Base-by-base conservation (phyloP, 2,888 invertebrate species). In the Orthosia cruda region DNA sequence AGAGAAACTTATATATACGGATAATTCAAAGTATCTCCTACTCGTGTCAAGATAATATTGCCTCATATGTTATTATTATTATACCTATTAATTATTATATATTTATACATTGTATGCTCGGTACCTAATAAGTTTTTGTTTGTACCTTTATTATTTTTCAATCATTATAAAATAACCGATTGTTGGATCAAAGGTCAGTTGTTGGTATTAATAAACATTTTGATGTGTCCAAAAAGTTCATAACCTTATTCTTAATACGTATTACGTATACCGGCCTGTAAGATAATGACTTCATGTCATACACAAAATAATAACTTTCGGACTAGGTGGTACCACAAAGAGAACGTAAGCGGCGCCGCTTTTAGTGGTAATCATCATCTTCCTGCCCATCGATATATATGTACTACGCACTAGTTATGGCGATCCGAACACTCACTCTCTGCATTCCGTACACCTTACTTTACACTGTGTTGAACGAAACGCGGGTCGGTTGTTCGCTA, bases 151-250 rank as follows among this genome's bases (percentile, higher is more conserved):
- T 15, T 18, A 18, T 49, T 63, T 26, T 50, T 69, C 45, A 79
- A 58, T 71, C 71, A 74, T 16, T 70, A 55, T 78, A 20, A 26
- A 74, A 70, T 71, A 52, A 71, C 32, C 23, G 74, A 74, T 74
- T 79, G 58, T 47, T 13, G 45, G 79, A n/a, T 71, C 80, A 71
- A 23, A 23, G 80, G 74, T 79, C 80, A 79, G n/a, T 45, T 7
- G 18, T 18, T 4, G 23, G 15, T 73, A 23, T 47, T 52, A 57
- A 49, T 63, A 26, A 32, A 32, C 13, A 23, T 18, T 18, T 9
- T 18, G 3, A 23, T 32, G 20, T n/a, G 45, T 66, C 50, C 32
- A 57, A 69, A 74, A 50, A 58, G 13, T 49, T 23, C 4, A 50
- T n/a, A 32, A 40, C 13, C 0, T 54, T 63, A 76, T 47, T 52